Conservation (phyloP, 2,888 invertebrate genomes). For the Netelia fuscicornis region DNA sequence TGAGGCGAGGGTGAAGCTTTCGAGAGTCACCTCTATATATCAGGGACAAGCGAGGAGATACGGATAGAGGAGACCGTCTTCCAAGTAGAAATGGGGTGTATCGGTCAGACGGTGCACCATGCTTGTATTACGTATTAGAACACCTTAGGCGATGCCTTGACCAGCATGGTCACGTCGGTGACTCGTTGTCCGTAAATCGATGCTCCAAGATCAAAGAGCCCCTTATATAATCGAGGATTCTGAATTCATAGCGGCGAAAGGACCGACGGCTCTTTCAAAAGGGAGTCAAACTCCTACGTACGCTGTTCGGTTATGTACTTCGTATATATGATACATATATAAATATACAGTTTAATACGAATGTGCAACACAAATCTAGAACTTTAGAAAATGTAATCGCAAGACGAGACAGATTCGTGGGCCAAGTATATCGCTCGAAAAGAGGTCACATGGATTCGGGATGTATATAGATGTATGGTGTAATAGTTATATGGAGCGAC, state of each 20-base stretch:
- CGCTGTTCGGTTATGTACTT: too few relatives aligned
- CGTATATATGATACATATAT: neutral
- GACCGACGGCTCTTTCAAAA: slow-evolving; percentile 17
- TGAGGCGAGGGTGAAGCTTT: slow-evolving; percentile 6
- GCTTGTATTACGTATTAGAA: slow-evolving; percentile 30
- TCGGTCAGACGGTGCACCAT: neutral
- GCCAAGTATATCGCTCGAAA: slow-evolving; percentile 30
- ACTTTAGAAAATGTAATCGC: slow-evolving; percentile 38
- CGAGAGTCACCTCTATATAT: slow-evolving; percentile 13
- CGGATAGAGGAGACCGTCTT: neutral
- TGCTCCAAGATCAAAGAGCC: slow-evolving; percentile 57
- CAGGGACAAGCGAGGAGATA: neutral
- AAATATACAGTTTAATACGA: neutral
- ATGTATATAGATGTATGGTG: neutral
- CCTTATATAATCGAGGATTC: slow-evolving; percentile 47
- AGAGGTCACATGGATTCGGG: neutral
- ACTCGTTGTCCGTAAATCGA: slow-evolving; percentile 43
- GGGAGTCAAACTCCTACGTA: neutral
- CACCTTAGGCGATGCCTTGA: slow-evolving; percentile 35
- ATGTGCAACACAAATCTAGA: neutral
- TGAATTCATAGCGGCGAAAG: slow-evolving; percentile 12
- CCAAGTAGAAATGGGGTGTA: neutral
- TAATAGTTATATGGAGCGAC: neutral
- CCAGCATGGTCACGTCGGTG: slow-evolving; percentile 40
- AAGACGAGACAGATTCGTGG: slow-evolving; percentile 31